Evolutionary conservation across 2,888 invertebrate genomes (phyloP), one percentile per base, ranked within the genome.

Genomic region (Dioctria rufipes): DNA sequence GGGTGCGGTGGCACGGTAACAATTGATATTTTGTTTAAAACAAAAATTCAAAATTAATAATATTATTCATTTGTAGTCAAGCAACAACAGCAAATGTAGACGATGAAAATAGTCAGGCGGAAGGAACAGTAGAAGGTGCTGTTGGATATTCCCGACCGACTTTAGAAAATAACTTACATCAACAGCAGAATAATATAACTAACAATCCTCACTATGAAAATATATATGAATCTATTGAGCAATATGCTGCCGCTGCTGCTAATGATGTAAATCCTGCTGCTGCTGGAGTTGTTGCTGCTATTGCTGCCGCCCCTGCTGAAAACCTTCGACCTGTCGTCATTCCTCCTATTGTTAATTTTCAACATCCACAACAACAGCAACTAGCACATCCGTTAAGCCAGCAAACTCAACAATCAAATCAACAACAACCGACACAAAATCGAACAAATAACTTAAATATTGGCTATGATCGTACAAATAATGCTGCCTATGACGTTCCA

Each of bases 21-120:
- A 83, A 4, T 4, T 3, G 61, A 58, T 46, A 71, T 13, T 42
- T 77, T 42, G 3, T 54, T 69, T 87, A 8, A 25, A 25, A 25
- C 25, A 25, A 25, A 25, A 1, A 25, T 25, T 25, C 25, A 25
- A 25, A 0, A 25, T 25, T 25, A 25, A 25, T 60, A 25, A 60
- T 8, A 42, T 25, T 46, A 1, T 37, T 4, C 25, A 11, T 61
- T 66, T 65, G 39, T 54, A 81, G 82, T 61, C 81, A 82, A 80
- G 86, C 87, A 84, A 84, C 85, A 85, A 85, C 87, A 85, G 86
- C 86, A 86, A 87, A 86, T 83, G 88, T 77, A 49, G 89, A 89
- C 86, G 91, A 91, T 86, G 91, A 91, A 84, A 90, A 90, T 84
- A 91, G 91, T 86, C 90, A 89, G 85, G 91, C 91, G 65, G 92